Conservation (phyloP, 2,113 vertebrate species). For the Mola mola region DNA sequence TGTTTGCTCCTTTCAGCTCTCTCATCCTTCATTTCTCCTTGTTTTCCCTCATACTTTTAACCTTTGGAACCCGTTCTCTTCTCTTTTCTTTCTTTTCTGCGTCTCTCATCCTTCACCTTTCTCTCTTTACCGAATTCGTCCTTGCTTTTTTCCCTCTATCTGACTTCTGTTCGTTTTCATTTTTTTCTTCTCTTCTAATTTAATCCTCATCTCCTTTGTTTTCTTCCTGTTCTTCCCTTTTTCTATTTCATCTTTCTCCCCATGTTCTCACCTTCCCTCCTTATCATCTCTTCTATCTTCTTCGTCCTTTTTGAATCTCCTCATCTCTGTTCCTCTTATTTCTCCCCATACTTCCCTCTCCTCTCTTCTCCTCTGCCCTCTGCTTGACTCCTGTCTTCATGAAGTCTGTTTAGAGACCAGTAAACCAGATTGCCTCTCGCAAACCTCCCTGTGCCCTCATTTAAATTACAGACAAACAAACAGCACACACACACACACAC, state of each 20-base stretch:
- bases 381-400: constrained; percentile 60
- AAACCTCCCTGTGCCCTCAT: constrained; percentile 62
- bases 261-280: background rate
- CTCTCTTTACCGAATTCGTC: background rate
- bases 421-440: constrained; percentile 60
- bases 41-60: background rate
- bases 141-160: background rate
- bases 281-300: background rate
- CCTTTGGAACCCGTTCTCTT: no score
- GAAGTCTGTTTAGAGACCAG: constrained; percentile 62
- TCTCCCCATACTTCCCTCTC: background rate
- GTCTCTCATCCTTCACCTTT: background rate
- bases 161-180: background rate
- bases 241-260: background rate
- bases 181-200: background rate
- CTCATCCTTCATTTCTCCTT: background rate
- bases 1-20: background rate
- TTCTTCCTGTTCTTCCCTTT: background rate
- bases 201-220: no score
- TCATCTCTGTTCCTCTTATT: background rate
- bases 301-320: background rate
- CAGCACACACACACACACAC: no score
- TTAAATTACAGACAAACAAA: constrained; percentile 59
- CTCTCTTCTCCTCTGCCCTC: constrained; percentile 47
- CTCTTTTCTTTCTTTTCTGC: background rate